phyloP scores from a whole-genome alignment of 2,888 invertebrate species.

The Drosophila putrida region DNA sequence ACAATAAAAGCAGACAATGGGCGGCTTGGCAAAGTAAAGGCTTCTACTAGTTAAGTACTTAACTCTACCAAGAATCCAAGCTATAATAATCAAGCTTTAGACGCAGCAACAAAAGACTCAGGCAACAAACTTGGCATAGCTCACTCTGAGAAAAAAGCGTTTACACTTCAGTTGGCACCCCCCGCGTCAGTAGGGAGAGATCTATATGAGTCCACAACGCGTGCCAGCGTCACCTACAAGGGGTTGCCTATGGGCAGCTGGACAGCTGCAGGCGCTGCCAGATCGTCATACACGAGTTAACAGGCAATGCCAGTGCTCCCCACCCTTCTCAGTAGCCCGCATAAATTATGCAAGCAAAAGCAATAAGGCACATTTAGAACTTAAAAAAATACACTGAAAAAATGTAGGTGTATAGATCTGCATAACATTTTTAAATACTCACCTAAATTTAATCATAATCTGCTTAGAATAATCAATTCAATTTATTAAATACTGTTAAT shows the following conservation, averaged over 20 bases:
- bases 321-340: constrained; percentile 29
- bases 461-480: no score
- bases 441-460: no score
- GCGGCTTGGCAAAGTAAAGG: constrained; percentile 26
- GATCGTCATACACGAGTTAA: constrained; percentile 76
- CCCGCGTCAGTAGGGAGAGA: constrained; percentile 18
- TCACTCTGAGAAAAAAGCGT: constrained; percentile 29
- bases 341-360: constrained; percentile 57
- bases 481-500: no score
- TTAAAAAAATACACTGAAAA: constrained; percentile 25
- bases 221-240: constrained; percentile 69
- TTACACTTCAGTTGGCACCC: constrained; percentile 73
- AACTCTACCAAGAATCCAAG: constrained; percentile 44
- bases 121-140: constrained; percentile 62
- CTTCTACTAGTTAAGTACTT: constrained; percentile 13
- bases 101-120: constrained; percentile 52
- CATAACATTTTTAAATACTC: no score
- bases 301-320: constrained; percentile 40
- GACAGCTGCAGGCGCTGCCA: constrained; percentile 73
- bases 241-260: constrained; percentile 48
- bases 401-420: no score
- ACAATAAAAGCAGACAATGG: constrained; percentile 43
- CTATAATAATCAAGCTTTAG: constrained; percentile 25
- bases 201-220: constrained; percentile 51
- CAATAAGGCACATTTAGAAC: constrained; percentile 61